A percentile compares a stretch with the other conserved stretches of the same genome.
phyloP scores from a whole-genome alignment of 2,797 vertebrate species.

The Protosalanx chinensis region DNA sequence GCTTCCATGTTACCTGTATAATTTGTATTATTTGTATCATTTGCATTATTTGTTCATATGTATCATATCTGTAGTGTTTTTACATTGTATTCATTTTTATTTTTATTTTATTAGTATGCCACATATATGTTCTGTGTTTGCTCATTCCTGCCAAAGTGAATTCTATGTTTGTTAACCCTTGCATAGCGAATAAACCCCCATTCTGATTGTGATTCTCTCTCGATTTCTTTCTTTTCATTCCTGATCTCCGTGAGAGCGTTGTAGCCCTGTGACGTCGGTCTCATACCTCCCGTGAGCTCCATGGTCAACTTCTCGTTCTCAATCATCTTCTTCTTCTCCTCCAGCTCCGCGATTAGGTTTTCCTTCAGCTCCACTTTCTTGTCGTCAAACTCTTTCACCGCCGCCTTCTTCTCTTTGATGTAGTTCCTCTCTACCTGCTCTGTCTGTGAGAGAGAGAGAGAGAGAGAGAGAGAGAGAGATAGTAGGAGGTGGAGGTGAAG shows the following conservation, averaged over 20 bases:
- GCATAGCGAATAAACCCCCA: too few relatives aligned
- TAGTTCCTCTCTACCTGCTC: slow-evolving; percentile 98
- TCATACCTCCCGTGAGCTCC: slow-evolving; percentile 93
- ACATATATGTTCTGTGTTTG: too few relatives aligned
- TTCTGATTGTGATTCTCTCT: too few relatives aligned
- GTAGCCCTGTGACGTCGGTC: neutral
- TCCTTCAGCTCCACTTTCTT: slow-evolving; percentile 99
- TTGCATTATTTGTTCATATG: too few relatives aligned
- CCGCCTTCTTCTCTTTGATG: slow-evolving; percentile 97
- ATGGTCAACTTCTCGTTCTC: slow-evolving; percentile 99
- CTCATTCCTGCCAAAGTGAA: too few relatives aligned
- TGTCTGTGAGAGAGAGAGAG: slow-evolving; percentile 70
- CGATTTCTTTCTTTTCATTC: slow-evolving; percentile 19
- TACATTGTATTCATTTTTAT: too few relatives aligned
- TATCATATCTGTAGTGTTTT: neutral
- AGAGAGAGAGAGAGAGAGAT: neutral
- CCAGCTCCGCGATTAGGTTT: slow-evolving; percentile 92
- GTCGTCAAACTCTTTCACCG: slow-evolving; percentile 98
- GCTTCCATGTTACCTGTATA: too few relatives aligned
- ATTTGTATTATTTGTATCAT: too few relatives aligned
- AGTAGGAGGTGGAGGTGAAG: too few relatives aligned
- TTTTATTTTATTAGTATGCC: too few relatives aligned
- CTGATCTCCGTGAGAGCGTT: slow-evolving; percentile 6
- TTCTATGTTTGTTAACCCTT: too few relatives aligned
- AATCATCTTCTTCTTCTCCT: slow-evolving; percentile 99